Percentiles rank a stretch among this genome's conserved stretches.
Evolutionary conservation across 2,113 vertebrate genomes (phyloP).

Genomic region (Phylloscopus trochiloides): DNA sequence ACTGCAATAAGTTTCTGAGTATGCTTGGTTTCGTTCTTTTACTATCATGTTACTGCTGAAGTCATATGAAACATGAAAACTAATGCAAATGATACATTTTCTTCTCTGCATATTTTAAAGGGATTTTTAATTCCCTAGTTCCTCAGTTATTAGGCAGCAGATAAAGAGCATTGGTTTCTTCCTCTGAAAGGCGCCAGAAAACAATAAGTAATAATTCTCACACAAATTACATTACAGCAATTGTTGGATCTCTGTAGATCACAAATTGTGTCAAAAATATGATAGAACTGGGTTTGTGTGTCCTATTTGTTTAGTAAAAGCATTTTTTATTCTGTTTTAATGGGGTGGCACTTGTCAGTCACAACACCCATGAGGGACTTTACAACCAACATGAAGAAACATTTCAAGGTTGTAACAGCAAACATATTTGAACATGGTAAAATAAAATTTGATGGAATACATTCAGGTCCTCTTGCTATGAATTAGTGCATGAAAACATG

Average conservation of each 20-base stretch:
- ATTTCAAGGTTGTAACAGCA: neutral
- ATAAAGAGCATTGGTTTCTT: neutral
- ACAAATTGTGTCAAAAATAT: neutral
- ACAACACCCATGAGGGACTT: neutral
- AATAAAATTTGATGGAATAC: neutral
- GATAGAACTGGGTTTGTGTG: neutral
- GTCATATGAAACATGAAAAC: neutral
- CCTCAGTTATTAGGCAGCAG: neutral
- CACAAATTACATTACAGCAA: neutral
- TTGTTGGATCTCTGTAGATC: neutral
- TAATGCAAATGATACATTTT: neutral
- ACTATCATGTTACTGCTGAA: neutral
- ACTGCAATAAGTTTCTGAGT: neutral
- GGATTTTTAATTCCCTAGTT: neutral
- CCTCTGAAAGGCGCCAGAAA: neutral
- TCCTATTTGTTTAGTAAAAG: neutral
- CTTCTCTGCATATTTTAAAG: neutral
- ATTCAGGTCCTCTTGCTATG: neutral
- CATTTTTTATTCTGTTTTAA: neutral
- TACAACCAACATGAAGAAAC: neutral
- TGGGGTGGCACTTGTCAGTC: neutral
- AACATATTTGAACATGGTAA: neutral
- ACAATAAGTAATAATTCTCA: neutral
- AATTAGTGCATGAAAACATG: neutral
- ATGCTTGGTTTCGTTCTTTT: neutral